Conservation (phyloP, 2,888 invertebrate species). For the Lithophane leautieri region DNA sequence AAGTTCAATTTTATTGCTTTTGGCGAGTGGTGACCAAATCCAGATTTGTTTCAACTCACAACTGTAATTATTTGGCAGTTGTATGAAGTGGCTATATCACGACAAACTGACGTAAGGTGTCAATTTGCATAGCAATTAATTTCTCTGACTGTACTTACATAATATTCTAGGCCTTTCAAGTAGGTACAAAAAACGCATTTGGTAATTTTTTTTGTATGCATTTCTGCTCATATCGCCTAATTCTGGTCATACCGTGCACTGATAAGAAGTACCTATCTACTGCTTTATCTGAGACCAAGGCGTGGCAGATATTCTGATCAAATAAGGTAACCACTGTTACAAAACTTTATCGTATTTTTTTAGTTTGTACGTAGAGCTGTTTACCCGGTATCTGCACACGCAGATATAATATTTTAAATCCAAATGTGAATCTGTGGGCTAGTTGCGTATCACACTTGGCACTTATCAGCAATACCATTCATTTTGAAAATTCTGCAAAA, state of each 20-base stretch:
- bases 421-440: background rate
- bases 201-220: slow-evolving; percentile 40
- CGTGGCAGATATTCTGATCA: slow-evolving; percentile 52
- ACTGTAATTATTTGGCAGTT: background rate
- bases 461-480: background rate
- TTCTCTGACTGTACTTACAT: background rate
- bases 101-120: background rate
- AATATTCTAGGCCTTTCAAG: background rate
- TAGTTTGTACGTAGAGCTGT: background rate
- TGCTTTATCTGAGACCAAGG: slow-evolving; percentile 52
- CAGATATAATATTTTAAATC: background rate
- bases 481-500: background rate
- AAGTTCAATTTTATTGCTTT: too few relatives aligned
- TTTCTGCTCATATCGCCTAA: slow-evolving; percentile 25
- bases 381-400: background rate
- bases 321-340: slow-evolving; percentile 41
- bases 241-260: slow-evolving; percentile 24
- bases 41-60: too few relatives aligned
- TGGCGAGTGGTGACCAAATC: too few relatives aligned
- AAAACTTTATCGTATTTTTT: slow-evolving; percentile 28
- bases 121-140: background rate
- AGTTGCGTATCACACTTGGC: background rate
- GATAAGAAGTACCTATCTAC: slow-evolving; percentile 46
- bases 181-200: background rate
- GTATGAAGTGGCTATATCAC: background rate